Conservation (phyloP, 2,888 invertebrate species). For the Vanessa cardui region DNA sequence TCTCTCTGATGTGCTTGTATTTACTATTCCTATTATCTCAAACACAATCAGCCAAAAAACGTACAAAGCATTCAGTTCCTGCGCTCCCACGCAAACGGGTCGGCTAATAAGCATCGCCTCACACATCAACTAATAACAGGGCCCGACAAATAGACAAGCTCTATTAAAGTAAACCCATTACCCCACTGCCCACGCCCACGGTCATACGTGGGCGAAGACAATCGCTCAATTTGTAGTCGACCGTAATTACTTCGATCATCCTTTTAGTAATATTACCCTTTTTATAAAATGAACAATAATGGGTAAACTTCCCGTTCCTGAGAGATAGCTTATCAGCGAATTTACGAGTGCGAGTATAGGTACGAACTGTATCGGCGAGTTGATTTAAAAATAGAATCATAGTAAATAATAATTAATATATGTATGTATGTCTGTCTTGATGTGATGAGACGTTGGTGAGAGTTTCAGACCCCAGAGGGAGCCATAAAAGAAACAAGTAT, state of each 20-base stretch:
- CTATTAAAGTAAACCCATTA: conserved; percentile 37
- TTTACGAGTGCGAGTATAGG: background rate
- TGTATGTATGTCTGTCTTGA: too few species aligned
- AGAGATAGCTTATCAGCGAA: background rate
- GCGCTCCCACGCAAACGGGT: conserved; percentile 25
- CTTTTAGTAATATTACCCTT: conserved; percentile 27
- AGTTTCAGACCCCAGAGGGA: too few species aligned
- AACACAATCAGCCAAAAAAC: conserved; percentile 18
- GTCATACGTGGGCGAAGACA: conserved; percentile 41
- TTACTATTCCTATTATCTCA: conserved; percentile 10
- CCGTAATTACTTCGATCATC: conserved; percentile 37
- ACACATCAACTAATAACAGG: conserved; percentile 32
- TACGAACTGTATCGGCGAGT: background rate
- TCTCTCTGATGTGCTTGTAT: background rate
- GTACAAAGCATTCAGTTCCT: conserved; percentile 14
- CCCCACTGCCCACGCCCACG: conserved; percentile 35
- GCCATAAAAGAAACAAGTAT: too few species aligned
- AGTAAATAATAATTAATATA: too few species aligned
- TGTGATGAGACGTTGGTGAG: too few species aligned
- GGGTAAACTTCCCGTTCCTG: background rate
- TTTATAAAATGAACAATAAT: conserved; percentile 16
- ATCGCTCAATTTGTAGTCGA: conserved; percentile 42
- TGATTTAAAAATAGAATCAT: background rate
- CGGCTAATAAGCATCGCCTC: conserved; percentile 28
- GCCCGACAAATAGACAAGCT: conserved; percentile 36